A percentile compares a stretch with the other conserved stretches of the same genome.
phyloP scores from a whole-genome alignment of 1,140 invertebrate genomes.

The Dreissena rostriformis region DNA sequence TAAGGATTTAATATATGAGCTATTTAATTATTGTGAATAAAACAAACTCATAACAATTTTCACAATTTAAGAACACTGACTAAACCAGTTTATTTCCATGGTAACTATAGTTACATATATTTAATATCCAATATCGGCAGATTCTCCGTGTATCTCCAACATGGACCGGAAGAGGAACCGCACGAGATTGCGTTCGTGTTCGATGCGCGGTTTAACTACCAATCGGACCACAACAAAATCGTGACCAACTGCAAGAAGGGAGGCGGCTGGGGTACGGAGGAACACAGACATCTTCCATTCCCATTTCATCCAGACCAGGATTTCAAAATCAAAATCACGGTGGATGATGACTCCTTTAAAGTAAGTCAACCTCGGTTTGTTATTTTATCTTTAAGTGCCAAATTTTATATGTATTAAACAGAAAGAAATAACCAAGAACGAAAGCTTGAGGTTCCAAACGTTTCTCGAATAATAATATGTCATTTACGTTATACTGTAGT shows the following conservation, averaged over 20 bases:
- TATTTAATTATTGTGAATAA: too few species aligned
- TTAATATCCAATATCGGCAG: conserved; percentile 1
- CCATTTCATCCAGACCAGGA: conserved; percentile 87
- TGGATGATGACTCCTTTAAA: conserved; percentile 80
- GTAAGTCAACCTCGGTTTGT: conserved; percentile 68
- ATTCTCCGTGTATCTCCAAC: conserved; percentile 58
- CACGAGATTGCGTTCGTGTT: conserved; percentile 61
- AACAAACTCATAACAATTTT: too few species aligned
- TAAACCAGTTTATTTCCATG: too few species aligned
- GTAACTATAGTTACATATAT: too few species aligned
- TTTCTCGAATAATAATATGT: too few species aligned
- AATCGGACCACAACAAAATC: conserved; percentile 78
- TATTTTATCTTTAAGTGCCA: too few species aligned
- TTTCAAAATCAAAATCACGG: conserved; percentile 84
- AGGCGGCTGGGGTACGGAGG: conserved; percentile 88
- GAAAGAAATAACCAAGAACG: too few species aligned
- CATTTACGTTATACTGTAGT: too few species aligned
- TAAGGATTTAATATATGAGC: too few species aligned
- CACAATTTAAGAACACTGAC: too few species aligned
- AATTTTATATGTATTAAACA: too few species aligned
- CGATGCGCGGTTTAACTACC: conserved; percentile 65
- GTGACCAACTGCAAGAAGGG: conserved; percentile 88
- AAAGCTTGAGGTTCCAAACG: too few species aligned
- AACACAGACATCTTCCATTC: conserved; percentile 85
- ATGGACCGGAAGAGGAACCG: conserved; percentile 43